A percentile compares a stretch with the other conserved stretches of the same genome.
Conservation (phyloP, 2,888 invertebrate genomes). For the Megalurothrips usitatus region DNA sequence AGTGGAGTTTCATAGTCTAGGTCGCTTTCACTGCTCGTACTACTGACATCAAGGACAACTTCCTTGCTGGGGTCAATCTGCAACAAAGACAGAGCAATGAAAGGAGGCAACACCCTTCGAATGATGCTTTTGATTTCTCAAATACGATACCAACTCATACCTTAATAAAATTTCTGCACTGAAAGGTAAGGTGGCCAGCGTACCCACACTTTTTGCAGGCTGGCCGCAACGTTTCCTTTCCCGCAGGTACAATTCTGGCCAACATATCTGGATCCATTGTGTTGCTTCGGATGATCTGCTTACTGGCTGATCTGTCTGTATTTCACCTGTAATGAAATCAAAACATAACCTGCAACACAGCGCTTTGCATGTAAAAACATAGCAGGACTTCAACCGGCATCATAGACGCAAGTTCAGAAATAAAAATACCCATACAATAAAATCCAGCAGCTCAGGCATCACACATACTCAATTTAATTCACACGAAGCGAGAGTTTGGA, state of each 20-base stretch:
- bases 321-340: too few species aligned
- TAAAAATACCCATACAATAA: too few species aligned
- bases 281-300: neutral
- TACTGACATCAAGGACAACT: conserved; percentile 87
- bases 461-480: too few species aligned
- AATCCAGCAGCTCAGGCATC: too few species aligned
- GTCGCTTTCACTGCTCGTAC: conserved; percentile 86
- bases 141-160: conserved; percentile 8
- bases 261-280: conserved; percentile 49
- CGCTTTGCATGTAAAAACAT: too few species aligned
- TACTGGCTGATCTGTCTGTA: neutral
- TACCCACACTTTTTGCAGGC: conserved; percentile 95
- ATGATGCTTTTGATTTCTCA: neutral
- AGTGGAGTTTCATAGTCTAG: conserved; percentile 78
- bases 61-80: conserved; percentile 82
- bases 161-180: conserved; percentile 91
- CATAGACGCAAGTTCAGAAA: too few species aligned
- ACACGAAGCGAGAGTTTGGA: too few species aligned
- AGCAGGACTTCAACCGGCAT: too few species aligned
- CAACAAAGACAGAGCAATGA: conserved; percentile 45
- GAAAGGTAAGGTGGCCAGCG: conserved; percentile 92
- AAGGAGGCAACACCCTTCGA: neutral
- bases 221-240: conserved; percentile 71
- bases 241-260: conserved; percentile 54
- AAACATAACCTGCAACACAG: too few species aligned